Percentiles rank a stretch among this genome's conserved stretches.
Conservation (phyloP, 2,797 vertebrate genomes). For the Anguilla marmorata region DNA sequence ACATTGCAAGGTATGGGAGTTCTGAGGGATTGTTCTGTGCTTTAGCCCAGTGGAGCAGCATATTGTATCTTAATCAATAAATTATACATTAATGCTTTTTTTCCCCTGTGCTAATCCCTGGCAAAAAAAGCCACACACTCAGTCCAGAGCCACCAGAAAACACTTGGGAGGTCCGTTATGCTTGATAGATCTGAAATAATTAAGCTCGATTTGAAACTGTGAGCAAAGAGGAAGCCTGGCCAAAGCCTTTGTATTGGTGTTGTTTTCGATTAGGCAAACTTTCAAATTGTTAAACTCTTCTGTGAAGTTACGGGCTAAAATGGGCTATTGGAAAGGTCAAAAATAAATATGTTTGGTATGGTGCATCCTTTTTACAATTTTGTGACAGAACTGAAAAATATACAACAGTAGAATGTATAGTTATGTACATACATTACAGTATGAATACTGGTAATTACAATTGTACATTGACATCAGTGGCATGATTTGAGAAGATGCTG, state of each 20-base stretch:
- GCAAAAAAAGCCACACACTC: slow-evolving; percentile 52
- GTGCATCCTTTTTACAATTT: neutral
- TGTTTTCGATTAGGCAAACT: neutral
- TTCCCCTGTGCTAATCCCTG: slow-evolving; percentile 57
- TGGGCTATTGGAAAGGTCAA: neutral
- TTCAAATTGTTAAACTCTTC: neutral
- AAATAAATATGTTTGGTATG: neutral
- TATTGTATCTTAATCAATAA: slow-evolving; percentile 72
- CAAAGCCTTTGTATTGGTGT: neutral
- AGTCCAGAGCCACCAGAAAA: slow-evolving; percentile 46
- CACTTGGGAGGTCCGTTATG: slow-evolving; percentile 49
- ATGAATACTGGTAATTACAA: neutral
- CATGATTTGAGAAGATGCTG: slow-evolving; percentile 9
- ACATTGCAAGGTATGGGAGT: slow-evolving; percentile 70
- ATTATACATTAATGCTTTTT: slow-evolving; percentile 68
- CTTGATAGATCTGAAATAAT: slow-evolving; percentile 37
- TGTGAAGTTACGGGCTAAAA: neutral
- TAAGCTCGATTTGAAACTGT: slow-evolving; percentile 29
- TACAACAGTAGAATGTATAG: neutral
- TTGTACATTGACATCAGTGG: neutral
- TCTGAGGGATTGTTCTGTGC: slow-evolving; percentile 60
- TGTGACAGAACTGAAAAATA: slow-evolving; percentile 5
- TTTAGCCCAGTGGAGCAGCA: slow-evolving; percentile 62
- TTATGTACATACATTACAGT: neutral
- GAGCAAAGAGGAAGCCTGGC: neutral